Conservation (phyloP, 2,888 invertebrate species). For the Diarsia dahlii region DNA sequence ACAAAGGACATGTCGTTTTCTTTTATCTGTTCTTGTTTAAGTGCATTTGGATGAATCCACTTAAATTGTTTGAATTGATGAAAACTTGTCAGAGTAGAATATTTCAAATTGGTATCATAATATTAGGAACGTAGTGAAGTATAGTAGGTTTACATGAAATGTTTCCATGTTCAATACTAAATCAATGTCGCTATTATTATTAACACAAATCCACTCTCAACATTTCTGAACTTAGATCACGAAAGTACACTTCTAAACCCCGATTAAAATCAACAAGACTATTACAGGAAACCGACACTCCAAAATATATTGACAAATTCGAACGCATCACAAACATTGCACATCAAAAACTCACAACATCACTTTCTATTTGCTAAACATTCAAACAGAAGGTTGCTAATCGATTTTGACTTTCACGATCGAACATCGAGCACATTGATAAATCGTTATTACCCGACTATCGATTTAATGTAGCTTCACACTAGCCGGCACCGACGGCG, state of each 20-base stretch:
- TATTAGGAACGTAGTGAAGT: too few species aligned
- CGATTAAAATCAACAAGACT: slow-evolving; percentile 20
- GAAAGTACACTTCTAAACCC: background rate
- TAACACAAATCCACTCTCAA: background rate
- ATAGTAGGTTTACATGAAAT: too few species aligned
- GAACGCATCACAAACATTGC: slow-evolving; percentile 46
- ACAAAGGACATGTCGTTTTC: too few species aligned
- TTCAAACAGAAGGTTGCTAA: slow-evolving; percentile 69
- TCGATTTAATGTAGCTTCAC: slow-evolving; percentile 65
- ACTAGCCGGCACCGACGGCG: slow-evolving; percentile 55
- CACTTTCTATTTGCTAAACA: slow-evolving; percentile 67
- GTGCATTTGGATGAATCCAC: too few species aligned
- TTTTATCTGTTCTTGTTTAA: too few species aligned
- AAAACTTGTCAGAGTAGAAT: too few species aligned
- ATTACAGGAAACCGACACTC: slow-evolving; percentile 19
- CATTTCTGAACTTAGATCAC: background rate
- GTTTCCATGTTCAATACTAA: background rate
- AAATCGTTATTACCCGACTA: slow-evolving; percentile 68
- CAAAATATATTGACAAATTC: slow-evolving; percentile 37
- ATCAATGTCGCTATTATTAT: background rate
- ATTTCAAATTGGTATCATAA: too few species aligned
- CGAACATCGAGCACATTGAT: slow-evolving; percentile 67
- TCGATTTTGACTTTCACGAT: slow-evolving; percentile 77
- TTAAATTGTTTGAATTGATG: too few species aligned
- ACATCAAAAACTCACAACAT: slow-evolving; percentile 36